Base-by-base conservation (phyloP, 2,888 invertebrate genomes). In the Sisyra nigra region DNA sequence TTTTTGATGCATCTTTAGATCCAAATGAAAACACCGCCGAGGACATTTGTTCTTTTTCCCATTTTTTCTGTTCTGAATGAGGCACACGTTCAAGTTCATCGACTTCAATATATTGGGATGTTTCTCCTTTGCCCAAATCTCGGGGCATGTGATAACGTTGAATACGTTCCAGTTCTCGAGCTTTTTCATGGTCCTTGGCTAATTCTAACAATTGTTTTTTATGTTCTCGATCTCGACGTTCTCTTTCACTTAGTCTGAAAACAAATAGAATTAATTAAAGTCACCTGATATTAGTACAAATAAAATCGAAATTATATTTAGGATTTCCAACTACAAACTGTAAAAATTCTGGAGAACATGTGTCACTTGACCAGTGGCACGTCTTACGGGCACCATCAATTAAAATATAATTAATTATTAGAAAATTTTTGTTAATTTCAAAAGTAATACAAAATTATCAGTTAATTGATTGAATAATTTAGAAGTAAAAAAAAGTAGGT, bases 31-130 rank as follows among this genome's bases (percentile, higher is more conserved):
- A 88, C 43, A 86, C 78, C 2, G 94, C 96, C 3, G 88, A 87
- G 41, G 83, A 82, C 66, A 97, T 81, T 62, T 94, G 92, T 58
- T 96, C 96, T 46, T 93, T 88, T 62, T 98, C 97, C 97, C 97
- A 98, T 68, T 91, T 91, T 52, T 81, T 79, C 62, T 87, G 87
- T 52, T 87, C 87, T 0, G 83, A 84, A 56, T 84, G 81, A 1
- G 83, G 83, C 47, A 80, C 67, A 53, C 79, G 81, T 59, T 96
- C 93, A 50, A 76, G 71, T 51, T 88, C 87, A 62, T 89, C 88
- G 24, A 85, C 79, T 66, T 89, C 88, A 47, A 84, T 69, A 62
- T 86, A 86, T 54, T 80, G 78, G 42, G 76, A 74, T 67, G 59
- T 51, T 57, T 76, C 74, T 47, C 75, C 76, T 56, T 82, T 83